These are phyloP conservation scores for Chouioia cunea DNA, from an alignment of 2,888 invertebrate species.

Conservation along the genomic window DNA sequence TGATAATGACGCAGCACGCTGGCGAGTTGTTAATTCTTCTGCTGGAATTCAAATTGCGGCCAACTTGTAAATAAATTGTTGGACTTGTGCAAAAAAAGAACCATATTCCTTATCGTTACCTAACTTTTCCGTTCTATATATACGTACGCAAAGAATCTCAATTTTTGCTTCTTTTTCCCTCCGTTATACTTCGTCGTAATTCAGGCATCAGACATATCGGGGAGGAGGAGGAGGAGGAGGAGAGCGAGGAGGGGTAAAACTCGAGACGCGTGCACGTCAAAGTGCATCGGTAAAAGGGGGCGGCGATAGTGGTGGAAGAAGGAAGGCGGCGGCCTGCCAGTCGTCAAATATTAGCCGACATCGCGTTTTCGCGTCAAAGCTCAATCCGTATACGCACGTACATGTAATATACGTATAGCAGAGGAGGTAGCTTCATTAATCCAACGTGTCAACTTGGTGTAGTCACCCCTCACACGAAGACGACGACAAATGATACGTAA, in stretches of 20 bases:
- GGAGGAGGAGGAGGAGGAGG: no score
- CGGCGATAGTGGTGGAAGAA: not conserved
- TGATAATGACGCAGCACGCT: constrained; percentile 20
- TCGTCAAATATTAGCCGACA: constrained; percentile 19
- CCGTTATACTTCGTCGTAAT: no score
- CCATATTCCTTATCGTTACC: no score
- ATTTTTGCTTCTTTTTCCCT: no score
- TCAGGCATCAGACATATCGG: no score
- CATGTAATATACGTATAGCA: no score
- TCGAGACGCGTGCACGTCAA: constrained; percentile 2
- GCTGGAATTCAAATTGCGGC: constrained; percentile 12
- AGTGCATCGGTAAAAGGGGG: not conserved
- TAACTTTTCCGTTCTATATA: no score
- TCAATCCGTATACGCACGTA: not conserved
- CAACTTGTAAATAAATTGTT: constrained; percentile 11
- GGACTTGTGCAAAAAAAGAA: no score
- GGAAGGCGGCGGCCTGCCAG: constrained; percentile 3
- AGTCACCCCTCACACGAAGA: not conserved
- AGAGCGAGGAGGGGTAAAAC: not conserved
- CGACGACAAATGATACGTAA: constrained; percentile 41
- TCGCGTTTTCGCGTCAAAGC: constrained; percentile 1
- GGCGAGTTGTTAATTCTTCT: constrained; percentile 20
- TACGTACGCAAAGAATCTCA: not conserved
- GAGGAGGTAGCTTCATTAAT: constrained; percentile 16
- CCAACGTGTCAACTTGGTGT: constrained; percentile 7